Evolutionary conservation across 1,140 invertebrate genomes (phyloP), one percentile per base, ranked within the genome.

Genomic region (Halesus radiatus): DNA sequence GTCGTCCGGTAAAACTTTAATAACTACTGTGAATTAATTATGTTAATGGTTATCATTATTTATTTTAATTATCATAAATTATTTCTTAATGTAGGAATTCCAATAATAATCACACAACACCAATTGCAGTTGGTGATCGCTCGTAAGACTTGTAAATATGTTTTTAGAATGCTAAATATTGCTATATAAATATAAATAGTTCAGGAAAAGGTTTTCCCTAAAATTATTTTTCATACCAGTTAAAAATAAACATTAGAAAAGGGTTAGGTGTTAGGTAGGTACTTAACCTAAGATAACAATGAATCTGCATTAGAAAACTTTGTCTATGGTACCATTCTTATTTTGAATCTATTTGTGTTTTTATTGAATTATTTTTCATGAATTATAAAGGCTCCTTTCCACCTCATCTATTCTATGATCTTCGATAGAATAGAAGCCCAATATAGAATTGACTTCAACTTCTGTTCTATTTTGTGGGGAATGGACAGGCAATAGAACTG

Each of bases 131-230:
- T 72, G 45, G 45, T 22, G 22, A 20, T 53, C 45, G 18, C 3
- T 50, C 20, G 7, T 72, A 72, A 72, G 68, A 72, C 13, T 72
- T 72, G 68, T 72, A 72, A 72, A 72, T 72, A 72, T 72, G 56
- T 52, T 62, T 62, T 76, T 62, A 58, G 54, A 56, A 18, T 23
- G 50, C 16, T 32, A 62, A 20, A 64, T 50, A 64, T 32, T 50
- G 60, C 6, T 32, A 32, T 56, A n/a, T 56, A 58, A 56, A n/a
- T 18, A 56, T 56, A 45, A 45, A 60, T 64, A 64, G 3, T 29
- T 13, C 32, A 64, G 15, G 32, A 60, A 29, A 22, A 16, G 23
- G 16, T 64, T 64, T 22, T 16, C 20, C 62, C 32, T 64, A 23
- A 22, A 26, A 60, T 64, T 22, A 16, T 64, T 64, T 32, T 18